These are phyloP conservation scores for Melanotaenia trifasciata DNA, from an alignment of 2,797 vertebrate genomes.

Conservation along the genomic window DNA sequence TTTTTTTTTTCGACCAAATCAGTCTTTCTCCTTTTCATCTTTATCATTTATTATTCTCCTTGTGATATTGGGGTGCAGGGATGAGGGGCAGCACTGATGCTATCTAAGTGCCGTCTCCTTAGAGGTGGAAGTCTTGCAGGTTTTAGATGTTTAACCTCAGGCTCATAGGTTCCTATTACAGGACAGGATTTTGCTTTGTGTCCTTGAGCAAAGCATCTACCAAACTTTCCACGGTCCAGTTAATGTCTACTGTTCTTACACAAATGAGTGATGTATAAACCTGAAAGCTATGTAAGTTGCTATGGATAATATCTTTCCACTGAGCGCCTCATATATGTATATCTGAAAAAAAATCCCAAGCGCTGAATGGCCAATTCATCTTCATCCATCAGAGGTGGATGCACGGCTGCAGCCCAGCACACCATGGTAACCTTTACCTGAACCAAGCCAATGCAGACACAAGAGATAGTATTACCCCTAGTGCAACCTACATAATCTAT, in stretches of 20 bases:
- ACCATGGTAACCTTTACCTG: slow-evolving; percentile 69
- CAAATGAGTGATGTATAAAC: slow-evolving; percentile 84
- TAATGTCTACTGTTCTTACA: slow-evolving; percentile 70
- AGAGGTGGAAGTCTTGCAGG: slow-evolving; percentile 60
- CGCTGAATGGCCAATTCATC: slow-evolving; percentile 52
- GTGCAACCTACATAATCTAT: slow-evolving; percentile 59
- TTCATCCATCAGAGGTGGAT: slow-evolving; percentile 55
- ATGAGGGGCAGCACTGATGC: slow-evolving; percentile 55
- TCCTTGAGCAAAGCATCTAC: slow-evolving; percentile 76
- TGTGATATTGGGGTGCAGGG: slow-evolving; percentile 32
- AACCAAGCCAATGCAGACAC: slow-evolving; percentile 64
- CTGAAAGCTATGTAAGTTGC: slow-evolving; percentile 71
- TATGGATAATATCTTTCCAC: slow-evolving; percentile 69
- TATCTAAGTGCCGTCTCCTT: slow-evolving; percentile 52
- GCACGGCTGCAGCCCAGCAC: slow-evolving; percentile 13
- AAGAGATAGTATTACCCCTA: slow-evolving; percentile 66
- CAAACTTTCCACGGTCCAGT: slow-evolving; percentile 67
- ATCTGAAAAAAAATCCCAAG: slow-evolving; percentile 25
- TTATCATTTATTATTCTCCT: slow-evolving; percentile 37
- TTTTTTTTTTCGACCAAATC: slow-evolving; percentile 24
- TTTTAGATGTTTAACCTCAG: slow-evolving; percentile 70
- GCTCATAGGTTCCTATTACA: slow-evolving; percentile 73
- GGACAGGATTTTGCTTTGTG: slow-evolving; percentile 61
- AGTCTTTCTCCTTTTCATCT: slow-evolving; percentile 31
- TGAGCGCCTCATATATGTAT: slow-evolving; percentile 63